Evolutionary conservation across 2,888 invertebrate genomes (phyloP), one percentile per base, ranked within the genome.

Genomic region (Sisyra terminalis): DNA sequence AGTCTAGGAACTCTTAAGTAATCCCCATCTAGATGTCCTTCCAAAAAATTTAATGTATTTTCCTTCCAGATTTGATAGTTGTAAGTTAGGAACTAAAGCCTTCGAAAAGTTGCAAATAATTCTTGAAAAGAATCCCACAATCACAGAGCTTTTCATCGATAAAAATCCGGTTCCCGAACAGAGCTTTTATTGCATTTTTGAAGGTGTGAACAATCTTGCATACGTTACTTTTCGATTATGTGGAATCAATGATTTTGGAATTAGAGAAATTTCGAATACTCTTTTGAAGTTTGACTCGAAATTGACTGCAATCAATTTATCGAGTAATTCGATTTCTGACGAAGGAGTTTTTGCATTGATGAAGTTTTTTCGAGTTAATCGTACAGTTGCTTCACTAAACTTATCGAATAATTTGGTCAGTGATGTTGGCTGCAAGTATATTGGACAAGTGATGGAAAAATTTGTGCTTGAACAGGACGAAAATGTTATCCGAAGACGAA

Each of bases 321-420:
- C 61, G 1, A 56, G 59, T 43, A 65, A 65, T 49, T 48, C 47
- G 30, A 50, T 64, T 14, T 53, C 54, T 13, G 58, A 60, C 35
- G 48, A 47, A 9, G 64, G 63, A 2, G 54, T 53, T 3, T 34
- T 29, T 16, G 39, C 52, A n/a, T 43, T 64, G 2, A 58, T 55
- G 1, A 44, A 49, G n/a, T 54, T 59, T 48, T 51, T 65, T 37
- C 55, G 61, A 40, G 46, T 52, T 11, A 58, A 59, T 44, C 51
- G 58, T 35, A 48, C 47, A 7, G 43, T 59, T 6, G 37, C 51
- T 7, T 53, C 53, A 3, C 41, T 59, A 24, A 57, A 56, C 43
- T 44, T 59, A 40, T 46, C 55, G 6, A 56, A 57, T 45, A 60
- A 59, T 46, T 51, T 52, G 46, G 55, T 59, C 10, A 51, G 51